Conservation (phyloP, 2,888 invertebrate species). For the Disparrhopalites patrizii region DNA sequence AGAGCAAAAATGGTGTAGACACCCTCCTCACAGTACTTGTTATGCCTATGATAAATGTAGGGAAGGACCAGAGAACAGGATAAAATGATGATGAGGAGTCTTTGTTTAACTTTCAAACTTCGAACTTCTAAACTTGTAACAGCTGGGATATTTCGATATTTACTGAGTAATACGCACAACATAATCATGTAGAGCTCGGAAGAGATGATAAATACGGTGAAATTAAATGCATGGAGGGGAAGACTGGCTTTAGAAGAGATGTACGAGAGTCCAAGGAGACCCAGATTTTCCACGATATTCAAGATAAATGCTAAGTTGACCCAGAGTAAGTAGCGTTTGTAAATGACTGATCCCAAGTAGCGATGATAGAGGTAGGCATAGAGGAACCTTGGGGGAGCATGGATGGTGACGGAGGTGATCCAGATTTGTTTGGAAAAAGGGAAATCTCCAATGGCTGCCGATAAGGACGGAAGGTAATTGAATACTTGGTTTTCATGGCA, state of each 20-base stretch:
- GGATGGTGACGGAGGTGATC: background rate
- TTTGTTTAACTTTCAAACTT: slow-evolving; percentile 72
- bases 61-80: slow-evolving; percentile 69
- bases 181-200: slow-evolving; percentile 84
- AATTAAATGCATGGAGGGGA: slow-evolving; percentile 51
- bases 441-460: slow-evolving; percentile 25
- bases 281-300: slow-evolving; percentile 4
- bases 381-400: slow-evolving; percentile 5
- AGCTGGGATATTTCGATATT: slow-evolving; percentile 58
- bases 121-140: slow-evolving; percentile 59
- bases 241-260: slow-evolving; percentile 14
- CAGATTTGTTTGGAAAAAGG: slow-evolving; percentile 1
- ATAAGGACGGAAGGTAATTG: slow-evolving; percentile 25
- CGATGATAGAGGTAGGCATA: slow-evolving; percentile 10
- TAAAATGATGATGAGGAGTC: slow-evolving; percentile 68
- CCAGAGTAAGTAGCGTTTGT: background rate
- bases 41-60: slow-evolving; percentile 86
- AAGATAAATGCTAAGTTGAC: background rate
- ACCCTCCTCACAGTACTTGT: slow-evolving; percentile 83
- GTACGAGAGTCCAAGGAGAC: slow-evolving; percentile 5
- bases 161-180: slow-evolving; percentile 66
- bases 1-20: slow-evolving; percentile 89
- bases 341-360: slow-evolving; percentile 6
- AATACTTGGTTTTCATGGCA: slow-evolving; percentile 21
- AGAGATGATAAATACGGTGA: slow-evolving; percentile 77